A percentile compares a stretch with the other conserved stretches of the same genome.
phyloP scores from a whole-genome alignment of 92 coral and sea anemone species.

The Virgularia gustaviana region DNA sequence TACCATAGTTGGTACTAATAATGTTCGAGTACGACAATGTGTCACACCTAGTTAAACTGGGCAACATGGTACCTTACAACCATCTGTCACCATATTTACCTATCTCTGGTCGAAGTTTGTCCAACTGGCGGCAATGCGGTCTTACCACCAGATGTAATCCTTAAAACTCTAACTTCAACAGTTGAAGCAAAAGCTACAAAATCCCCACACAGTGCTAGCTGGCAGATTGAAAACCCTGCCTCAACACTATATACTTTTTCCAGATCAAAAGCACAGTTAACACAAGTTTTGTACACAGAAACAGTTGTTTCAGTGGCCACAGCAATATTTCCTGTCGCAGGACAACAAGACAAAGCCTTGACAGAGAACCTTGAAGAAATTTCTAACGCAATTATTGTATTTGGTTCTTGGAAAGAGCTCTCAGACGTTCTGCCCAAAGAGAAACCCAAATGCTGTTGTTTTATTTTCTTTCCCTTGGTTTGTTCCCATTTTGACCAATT shows the following conservation, averaged over 20 bases:
- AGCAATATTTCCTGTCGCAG: constrained; percentile 68
- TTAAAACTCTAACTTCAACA: constrained; percentile 73
- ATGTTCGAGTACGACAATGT: background rate
- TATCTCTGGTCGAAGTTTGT: background rate
- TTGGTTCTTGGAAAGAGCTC: constrained; percentile 47
- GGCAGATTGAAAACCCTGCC: constrained; percentile 65
- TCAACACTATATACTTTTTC: constrained; percentile 74
- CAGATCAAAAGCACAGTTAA: constrained; percentile 52
- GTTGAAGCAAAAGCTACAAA: constrained; percentile 76
- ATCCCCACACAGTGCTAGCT: constrained; percentile 63
- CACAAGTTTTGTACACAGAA: constrained; percentile 62
- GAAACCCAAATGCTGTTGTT: constrained; percentile 69
- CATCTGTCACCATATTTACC: too few relatives aligned
- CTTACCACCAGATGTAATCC: constrained; percentile 52
- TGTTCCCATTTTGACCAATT: constrained; percentile 61
- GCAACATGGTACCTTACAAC: constrained; percentile 13
- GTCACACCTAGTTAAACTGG: too few relatives aligned
- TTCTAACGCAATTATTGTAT: constrained; percentile 60
- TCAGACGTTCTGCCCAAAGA: constrained; percentile 55
- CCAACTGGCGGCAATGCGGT: background rate
- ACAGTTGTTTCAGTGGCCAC: constrained; percentile 60
- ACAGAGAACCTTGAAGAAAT: constrained; percentile 61
- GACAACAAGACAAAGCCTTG: constrained; percentile 60
- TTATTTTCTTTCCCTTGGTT: constrained; percentile 55
- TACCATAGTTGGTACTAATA: too few relatives aligned